Evolutionary conservation across 2,113 vertebrate genomes (phyloP).

Genomic region (Calonectris borealis): DNA sequence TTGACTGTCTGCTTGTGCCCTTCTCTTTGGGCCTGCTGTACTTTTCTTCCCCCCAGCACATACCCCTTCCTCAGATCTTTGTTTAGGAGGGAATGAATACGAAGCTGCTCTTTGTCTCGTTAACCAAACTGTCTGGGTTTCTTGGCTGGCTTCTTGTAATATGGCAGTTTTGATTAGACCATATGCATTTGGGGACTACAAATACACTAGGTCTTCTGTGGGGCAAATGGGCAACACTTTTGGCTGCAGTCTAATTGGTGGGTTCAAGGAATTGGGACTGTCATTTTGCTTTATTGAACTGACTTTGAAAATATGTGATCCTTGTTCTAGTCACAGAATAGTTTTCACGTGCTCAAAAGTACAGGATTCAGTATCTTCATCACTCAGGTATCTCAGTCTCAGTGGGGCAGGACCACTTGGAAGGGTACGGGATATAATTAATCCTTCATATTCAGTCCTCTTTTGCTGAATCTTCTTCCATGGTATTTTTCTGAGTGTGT

Average conservation of each 20-base stretch:
- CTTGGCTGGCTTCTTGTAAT: constrained; percentile 30
- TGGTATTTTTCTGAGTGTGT: background rate
- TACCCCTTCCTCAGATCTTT: constrained; percentile 23
- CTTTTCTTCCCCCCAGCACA: background rate
- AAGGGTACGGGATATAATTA: background rate
- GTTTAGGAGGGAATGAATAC: background rate
- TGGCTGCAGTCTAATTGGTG: background rate
- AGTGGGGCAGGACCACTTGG: background rate
- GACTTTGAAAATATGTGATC: background rate
- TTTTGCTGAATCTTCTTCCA: background rate
- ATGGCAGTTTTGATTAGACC: constrained; percentile 32
- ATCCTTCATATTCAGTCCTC: background rate
- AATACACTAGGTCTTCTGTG: constrained; percentile 4
- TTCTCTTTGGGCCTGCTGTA: constrained; percentile 15
- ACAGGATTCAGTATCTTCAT: background rate
- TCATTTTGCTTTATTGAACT: background rate
- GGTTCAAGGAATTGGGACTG: background rate
- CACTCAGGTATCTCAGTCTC: background rate
- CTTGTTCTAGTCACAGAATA: background rate
- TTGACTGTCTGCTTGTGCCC: constrained; percentile 22
- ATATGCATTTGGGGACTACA: background rate
- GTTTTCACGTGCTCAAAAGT: background rate
- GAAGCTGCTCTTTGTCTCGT: constrained; percentile 37
- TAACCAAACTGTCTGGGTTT: constrained; percentile 41
- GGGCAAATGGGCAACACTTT: background rate